Base-by-base conservation (phyloP, 92 coral and sea anemone genomes). In the Umimayanthus kanabou region DNA sequence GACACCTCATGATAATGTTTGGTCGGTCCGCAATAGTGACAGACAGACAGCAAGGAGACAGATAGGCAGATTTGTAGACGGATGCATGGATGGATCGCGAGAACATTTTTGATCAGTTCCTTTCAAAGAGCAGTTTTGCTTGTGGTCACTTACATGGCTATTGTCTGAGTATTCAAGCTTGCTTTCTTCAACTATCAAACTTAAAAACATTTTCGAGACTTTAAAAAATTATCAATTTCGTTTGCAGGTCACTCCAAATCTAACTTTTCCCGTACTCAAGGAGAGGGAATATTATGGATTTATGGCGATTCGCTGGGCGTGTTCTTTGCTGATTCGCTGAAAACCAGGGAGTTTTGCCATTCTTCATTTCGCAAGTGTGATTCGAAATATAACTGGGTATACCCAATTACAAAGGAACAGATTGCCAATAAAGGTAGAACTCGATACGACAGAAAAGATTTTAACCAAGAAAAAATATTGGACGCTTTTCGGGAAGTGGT, bases 301-400 rank as follows among this genome's bases (percentile, higher is more conserved):
- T 93, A 93, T 55, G 98, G 98, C 6, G 98, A 95, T 80, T 95
- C 98, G 0, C 82, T 95, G 33, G 91, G 92, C 39, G 93, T 90
- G 39, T 95, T 91, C 81, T 95, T 95, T 39, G 94, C 91, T 7
- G 89, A 85, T 14, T 95, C 98, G 29, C 82, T 95, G 26, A 86
- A 55, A 57, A 85, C 91, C 79, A 87, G 91, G 50, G 78, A 81
- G 26, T 77, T 95, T 6, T 95, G 98, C 58, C 88, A 88, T 18
- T 89, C 89, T 16, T 79, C 89, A 15, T 95, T 95, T 85, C 73
- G 79, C 42, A 78, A 69, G 25, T 95, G 98, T 70, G 89, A 77
- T 22, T 89, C 81, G n/a, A 89, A 93, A 58, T 94, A 94, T 85
- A 94, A 91, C 93, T 94, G 98, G 98, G 47, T 94, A 18, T 93